Percentiles rank a stretch among this genome's conserved stretches.
These are phyloP conservation scores for Chascanopsetta lugubris DNA, from an alignment of 2,113 vertebrate species.

Conservation along the genomic window DNA sequence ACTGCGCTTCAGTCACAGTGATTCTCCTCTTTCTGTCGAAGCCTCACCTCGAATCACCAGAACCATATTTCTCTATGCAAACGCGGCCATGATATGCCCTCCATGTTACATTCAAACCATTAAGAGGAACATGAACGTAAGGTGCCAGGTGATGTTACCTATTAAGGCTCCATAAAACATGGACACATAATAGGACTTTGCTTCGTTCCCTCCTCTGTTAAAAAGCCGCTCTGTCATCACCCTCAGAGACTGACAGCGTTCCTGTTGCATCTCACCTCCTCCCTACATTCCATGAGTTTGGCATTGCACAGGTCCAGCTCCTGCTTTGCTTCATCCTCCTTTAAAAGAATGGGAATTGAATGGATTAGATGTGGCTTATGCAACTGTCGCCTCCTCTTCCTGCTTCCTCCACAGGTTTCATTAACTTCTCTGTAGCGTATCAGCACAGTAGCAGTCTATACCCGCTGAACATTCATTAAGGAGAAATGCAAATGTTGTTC, in stretches of 20 bases:
- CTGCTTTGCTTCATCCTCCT: constrained; percentile 9
- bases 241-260: constrained; percentile 6
- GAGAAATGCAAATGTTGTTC: constrained; percentile 28
- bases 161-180: constrained; percentile 34
- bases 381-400: constrained; percentile 27
- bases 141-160: constrained; percentile 34
- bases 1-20: too few relatives aligned
- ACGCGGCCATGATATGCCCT: background rate
- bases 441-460: constrained; percentile 17
- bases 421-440: constrained; percentile 44
- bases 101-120: background rate
- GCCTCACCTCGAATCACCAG: too few relatives aligned
- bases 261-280: background rate
- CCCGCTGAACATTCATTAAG: constrained; percentile 53
- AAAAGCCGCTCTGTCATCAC: background rate
- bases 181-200: background rate
- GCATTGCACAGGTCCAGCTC: constrained; percentile 29
- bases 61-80: too few relatives aligned
- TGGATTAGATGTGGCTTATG: constrained; percentile 45
- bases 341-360: constrained; percentile 47
- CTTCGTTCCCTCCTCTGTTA: background rate
- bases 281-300: constrained; percentile 5
- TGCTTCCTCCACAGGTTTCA: constrained; percentile 41
- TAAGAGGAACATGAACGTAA: background rate
- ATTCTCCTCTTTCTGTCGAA: too few relatives aligned